These are phyloP conservation scores for Tiphia femorata DNA, from an alignment of 2,888 invertebrate species.

Conservation along the genomic window DNA sequence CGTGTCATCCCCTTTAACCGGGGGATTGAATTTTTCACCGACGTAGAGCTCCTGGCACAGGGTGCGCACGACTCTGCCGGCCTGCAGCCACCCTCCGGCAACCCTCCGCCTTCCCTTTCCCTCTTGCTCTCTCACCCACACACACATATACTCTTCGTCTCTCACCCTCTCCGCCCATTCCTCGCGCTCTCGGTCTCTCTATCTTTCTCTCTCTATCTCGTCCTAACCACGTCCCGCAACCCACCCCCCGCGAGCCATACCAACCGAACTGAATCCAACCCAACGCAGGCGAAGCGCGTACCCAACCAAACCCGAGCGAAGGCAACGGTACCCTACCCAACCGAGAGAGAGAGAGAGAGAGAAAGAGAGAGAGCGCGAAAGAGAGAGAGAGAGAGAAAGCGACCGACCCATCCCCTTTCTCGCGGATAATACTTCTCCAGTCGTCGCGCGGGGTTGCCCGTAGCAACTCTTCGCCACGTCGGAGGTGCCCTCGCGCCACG, in stretches of 20 bases:
- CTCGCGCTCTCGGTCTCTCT: no score
- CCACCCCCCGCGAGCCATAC: constrained; percentile 24
- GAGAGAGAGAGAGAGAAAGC: no score
- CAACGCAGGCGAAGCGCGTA: no score
- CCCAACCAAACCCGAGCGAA: no score
- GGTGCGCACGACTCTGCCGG: constrained; percentile 55
- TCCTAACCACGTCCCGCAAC: constrained; percentile 14
- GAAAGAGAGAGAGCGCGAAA: no score
- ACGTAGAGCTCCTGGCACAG: constrained; percentile 53
- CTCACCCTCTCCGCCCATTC: constrained; percentile 4
- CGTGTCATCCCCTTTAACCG: constrained; percentile 64
- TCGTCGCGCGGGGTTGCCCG: constrained; percentile 62
- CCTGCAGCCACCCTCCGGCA: constrained; percentile 37
- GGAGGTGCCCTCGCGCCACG: constrained; percentile 44
- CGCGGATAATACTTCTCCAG: constrained; percentile 62
- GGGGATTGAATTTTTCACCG: constrained; percentile 66
- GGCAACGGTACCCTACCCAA: constrained; percentile 8
- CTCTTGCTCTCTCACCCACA: constrained; percentile 21
- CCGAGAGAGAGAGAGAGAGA: no score
- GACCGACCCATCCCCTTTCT: constrained; percentile 42
- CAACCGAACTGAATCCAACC: no score
- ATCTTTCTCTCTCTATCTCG: background rate
- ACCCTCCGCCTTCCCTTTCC: no score
- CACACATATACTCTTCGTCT: constrained; percentile 5
- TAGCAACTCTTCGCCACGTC: constrained; percentile 61